Percentiles rank a stretch among this genome's conserved stretches.
phyloP scores from a whole-genome alignment of 64 coral and sea anemone genomes.

The Orbicella faveolata region DNA sequence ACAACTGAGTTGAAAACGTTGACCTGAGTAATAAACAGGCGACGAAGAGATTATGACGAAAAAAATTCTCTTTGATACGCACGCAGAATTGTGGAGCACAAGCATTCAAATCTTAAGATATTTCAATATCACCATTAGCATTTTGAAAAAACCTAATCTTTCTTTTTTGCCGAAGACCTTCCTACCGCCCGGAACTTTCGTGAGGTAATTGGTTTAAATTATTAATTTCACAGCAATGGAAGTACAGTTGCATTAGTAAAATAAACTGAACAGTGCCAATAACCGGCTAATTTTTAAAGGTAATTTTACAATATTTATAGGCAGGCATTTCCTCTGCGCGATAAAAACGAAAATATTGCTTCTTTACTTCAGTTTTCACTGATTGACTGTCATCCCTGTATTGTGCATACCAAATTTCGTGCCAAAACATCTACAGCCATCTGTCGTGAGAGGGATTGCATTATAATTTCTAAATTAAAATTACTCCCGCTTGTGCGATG shows the following conservation, averaged over 20 bases:
- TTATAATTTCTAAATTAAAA: neutral
- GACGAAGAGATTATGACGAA: neutral
- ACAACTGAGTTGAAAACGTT: neutral
- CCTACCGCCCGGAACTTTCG: neutral
- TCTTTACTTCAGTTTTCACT: neutral
- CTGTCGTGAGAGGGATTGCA: neutral
- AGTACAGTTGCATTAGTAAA: constrained; percentile 5
- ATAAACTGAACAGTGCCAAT: neutral
- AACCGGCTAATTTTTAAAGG: neutral
- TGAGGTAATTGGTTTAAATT: constrained; percentile 9
- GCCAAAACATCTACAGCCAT: neutral
- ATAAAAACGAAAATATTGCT: neutral
- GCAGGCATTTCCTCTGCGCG: neutral
- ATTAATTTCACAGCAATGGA: neutral
- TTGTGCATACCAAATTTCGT: neutral
- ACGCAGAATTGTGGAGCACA: neutral
- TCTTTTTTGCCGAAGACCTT: neutral
- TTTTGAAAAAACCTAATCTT: neutral
- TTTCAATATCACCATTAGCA: neutral
- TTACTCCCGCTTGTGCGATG: neutral
- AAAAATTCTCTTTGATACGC: neutral
- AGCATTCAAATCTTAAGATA: neutral
- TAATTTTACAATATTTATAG: neutral
- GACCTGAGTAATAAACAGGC: neutral
- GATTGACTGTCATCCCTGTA: neutral